These are phyloP conservation scores for Hoplostethus mediterraneus DNA, from an alignment of 2,797 vertebrate genomes.

Conservation along the genomic window DNA sequence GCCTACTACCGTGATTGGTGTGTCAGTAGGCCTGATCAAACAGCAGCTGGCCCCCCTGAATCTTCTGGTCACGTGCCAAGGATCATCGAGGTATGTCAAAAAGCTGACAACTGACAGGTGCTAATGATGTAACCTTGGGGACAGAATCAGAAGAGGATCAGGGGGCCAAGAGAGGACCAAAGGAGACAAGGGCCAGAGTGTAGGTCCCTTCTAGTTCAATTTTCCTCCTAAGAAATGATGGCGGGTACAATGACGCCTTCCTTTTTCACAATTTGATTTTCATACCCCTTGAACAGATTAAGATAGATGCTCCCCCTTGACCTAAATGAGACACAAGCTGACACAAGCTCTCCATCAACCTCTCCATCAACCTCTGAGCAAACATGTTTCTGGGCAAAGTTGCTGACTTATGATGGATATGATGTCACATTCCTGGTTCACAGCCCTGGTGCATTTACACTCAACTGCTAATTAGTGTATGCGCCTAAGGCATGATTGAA, in stretches of 20 bases:
- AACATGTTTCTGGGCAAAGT: background rate
- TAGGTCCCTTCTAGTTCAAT: background rate
- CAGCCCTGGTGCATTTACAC: background rate
- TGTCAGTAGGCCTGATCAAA: constrained; percentile 60
- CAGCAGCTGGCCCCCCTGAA: constrained; percentile 56
- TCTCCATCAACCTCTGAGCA: constrained; percentile 2
- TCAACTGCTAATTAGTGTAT: background rate
- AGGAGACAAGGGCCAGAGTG: constrained; percentile 23
- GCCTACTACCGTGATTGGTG: constrained; percentile 33
- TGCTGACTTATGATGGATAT: constrained; percentile 6
- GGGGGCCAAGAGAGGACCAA: constrained; percentile 53
- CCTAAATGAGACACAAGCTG: background rate
- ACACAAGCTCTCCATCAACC: background rate
- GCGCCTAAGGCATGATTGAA: constrained; percentile 21
- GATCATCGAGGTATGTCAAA: constrained; percentile 76
- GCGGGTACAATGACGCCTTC: background rate
- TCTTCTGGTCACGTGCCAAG: constrained; percentile 64
- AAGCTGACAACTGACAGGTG: constrained; percentile 78
- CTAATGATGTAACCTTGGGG: constrained; percentile 73
- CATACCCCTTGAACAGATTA: background rate
- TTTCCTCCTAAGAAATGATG: background rate
- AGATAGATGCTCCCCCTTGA: constrained; percentile 15
- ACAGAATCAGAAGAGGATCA: constrained; percentile 54
- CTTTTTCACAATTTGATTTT: background rate
- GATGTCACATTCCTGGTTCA: background rate